These are phyloP conservation scores for Struthidea cinerea DNA, from an alignment of 2,113 vertebrate species.

Conservation along the genomic window DNA sequence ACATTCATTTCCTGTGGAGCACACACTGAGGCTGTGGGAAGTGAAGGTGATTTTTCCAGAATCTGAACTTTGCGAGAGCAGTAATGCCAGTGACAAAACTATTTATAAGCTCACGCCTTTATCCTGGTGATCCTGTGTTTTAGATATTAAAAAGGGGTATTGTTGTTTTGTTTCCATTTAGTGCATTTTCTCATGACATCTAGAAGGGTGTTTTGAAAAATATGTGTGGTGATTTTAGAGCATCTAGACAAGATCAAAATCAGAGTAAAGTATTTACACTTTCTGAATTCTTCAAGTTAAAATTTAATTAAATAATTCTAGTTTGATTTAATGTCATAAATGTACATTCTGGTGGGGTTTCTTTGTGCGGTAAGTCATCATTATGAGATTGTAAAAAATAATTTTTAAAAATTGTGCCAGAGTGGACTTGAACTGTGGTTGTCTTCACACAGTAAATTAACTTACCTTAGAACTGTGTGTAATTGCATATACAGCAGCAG, in stretches of 20 bases:
- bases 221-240: fast-evolving
- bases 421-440: background rate
- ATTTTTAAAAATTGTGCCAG: background rate
- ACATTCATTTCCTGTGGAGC: background rate
- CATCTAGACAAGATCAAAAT: background rate
- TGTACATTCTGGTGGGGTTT: background rate
- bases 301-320: background rate
- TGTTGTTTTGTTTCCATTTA: background rate
- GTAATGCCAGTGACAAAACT: background rate
- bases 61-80: background rate
- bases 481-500: background rate
- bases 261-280: background rate
- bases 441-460: background rate
- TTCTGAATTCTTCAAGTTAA: background rate
- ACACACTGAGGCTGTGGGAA: background rate
- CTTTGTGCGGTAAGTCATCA: background rate
- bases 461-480: background rate
- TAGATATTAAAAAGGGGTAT: background rate
- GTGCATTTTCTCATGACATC: background rate
- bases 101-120: background rate
- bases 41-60: background rate
- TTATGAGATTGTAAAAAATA: background rate
- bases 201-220: background rate
- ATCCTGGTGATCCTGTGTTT: background rate
- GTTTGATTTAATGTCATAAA: background rate